phyloP scores from a whole-genome alignment of 2,888 invertebrate species.

The Athalia cordata region DNA sequence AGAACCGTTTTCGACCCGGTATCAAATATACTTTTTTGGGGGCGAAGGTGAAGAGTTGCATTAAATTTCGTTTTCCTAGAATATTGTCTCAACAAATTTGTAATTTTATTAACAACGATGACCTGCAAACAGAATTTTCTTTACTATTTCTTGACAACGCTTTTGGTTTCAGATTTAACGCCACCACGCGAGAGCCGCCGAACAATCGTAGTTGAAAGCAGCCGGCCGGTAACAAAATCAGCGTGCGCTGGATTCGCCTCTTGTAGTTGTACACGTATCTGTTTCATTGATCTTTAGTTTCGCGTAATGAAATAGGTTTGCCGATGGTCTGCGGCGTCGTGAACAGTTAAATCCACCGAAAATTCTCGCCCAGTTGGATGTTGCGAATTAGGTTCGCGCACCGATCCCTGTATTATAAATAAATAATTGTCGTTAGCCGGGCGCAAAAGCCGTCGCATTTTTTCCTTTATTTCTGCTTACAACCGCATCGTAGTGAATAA shows the following conservation, averaged over 20 bases:
- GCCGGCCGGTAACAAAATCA: slow-evolving; percentile 35
- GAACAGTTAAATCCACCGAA: neutral
- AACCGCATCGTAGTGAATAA: slow-evolving; percentile 25
- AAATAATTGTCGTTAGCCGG: slow-evolving; percentile 3
- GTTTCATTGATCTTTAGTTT: slow-evolving; percentile 36
- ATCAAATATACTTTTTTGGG: no score
- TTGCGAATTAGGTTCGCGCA: neutral
- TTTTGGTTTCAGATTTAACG: neutral
- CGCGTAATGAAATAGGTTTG: neutral
- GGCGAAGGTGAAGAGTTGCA: no score
- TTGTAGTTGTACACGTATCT: slow-evolving; percentile 42
- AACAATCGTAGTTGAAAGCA: slow-evolving; percentile 20
- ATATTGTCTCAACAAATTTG: no score
- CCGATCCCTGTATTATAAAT: slow-evolving; percentile 13
- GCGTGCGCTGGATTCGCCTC: slow-evolving; percentile 11
- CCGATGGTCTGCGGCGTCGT: slow-evolving; percentile 28
- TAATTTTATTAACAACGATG: no score
- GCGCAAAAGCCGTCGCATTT: slow-evolving; percentile 5
- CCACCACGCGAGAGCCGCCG: slow-evolving; percentile 36
- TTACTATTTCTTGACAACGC: no score
- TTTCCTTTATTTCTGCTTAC: slow-evolving; percentile 12
- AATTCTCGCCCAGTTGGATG: neutral
- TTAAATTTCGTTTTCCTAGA: no score
- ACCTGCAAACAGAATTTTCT: no score
- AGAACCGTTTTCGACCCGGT: no score